These are phyloP conservation scores for Troides helena DNA, from an alignment of 2,888 invertebrate species.

Conservation along the genomic window DNA sequence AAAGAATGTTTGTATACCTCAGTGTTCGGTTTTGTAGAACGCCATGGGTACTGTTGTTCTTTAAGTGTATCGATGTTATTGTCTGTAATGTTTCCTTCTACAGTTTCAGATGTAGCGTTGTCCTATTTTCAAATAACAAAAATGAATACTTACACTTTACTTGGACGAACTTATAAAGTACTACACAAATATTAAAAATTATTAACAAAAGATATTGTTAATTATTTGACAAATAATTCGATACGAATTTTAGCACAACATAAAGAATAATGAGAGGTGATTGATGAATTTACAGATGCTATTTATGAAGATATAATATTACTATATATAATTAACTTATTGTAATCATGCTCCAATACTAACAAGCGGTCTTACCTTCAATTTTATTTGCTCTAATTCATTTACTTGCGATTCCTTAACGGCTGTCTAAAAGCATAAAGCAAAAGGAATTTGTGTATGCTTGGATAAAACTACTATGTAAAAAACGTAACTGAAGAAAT, in stretches of 20 bases:
- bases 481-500: neutral
- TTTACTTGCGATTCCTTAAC: conserved; percentile 61
- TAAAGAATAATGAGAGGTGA: neutral
- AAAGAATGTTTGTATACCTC: conserved; percentile 56
- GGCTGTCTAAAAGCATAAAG: conserved; percentile 68
- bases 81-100: conserved; percentile 55
- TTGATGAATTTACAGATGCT: conserved; percentile 13
- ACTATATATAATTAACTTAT: neutral
- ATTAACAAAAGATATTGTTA: conserved; percentile 47
- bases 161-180: neutral
- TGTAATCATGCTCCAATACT: conserved; percentile 4
- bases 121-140: conserved; percentile 70
- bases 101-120: conserved; percentile 52
- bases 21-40: conserved; percentile 65
- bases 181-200: conserved; percentile 36
- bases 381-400: conserved; percentile 63
- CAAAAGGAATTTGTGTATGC: conserved; percentile 41
- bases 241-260: conserved; percentile 9
- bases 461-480: neutral
- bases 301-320: neutral
- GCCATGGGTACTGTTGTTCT: conserved; percentile 66
- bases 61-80: conserved; percentile 61
- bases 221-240: conserved; percentile 50
- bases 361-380: conserved; percentile 64
- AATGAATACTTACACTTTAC: conserved; percentile 26